Percentiles rank a stretch among this genome's conserved stretches.
These are phyloP conservation scores for Wiebesia pumilae DNA, from an alignment of 1,140 invertebrate species.

Conservation along the genomic window DNA sequence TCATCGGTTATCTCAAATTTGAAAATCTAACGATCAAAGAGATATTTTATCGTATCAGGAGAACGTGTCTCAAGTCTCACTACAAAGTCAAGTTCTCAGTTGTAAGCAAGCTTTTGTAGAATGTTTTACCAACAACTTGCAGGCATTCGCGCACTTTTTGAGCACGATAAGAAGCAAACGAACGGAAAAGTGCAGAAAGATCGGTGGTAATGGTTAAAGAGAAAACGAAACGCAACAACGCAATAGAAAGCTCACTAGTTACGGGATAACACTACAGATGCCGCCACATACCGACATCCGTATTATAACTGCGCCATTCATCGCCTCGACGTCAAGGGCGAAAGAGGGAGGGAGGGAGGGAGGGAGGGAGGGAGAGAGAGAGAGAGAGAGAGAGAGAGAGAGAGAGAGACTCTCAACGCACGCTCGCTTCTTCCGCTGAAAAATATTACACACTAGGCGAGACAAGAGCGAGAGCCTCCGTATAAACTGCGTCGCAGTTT, in stretches of 20 bases:
- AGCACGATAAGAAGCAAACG: too few species aligned
- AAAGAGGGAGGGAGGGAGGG: not conserved
- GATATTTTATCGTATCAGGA: too few species aligned
- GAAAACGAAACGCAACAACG: not conserved
- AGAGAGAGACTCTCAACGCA: constrained; percentile 5
- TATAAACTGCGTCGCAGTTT: constrained; percentile 51
- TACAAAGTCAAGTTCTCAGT: too few species aligned
- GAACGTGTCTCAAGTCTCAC: too few species aligned
- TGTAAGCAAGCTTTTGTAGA: too few species aligned
- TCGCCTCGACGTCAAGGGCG: constrained; percentile 14
- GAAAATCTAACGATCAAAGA: too few species aligned
- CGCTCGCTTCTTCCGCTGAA: constrained; percentile 21
- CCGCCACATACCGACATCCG: constrained; percentile 36
- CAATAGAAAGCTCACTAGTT: not conserved
- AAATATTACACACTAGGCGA: constrained; percentile 33
- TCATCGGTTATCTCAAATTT: too few species aligned
- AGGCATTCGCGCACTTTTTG: too few species aligned
- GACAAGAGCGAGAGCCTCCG: not conserved
- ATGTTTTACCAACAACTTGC: too few species aligned
- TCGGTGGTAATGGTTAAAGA: not conserved
- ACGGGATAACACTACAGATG: not conserved
- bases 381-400: constrained; percentile 1
- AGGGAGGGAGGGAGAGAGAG: not conserved
- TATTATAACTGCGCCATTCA: constrained; percentile 49
- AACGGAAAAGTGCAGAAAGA: not conserved